phyloP scores from a whole-genome alignment of 37 sponge, comb jelly and placozoan species.

The Mnemiopsis leidyi region DNA sequence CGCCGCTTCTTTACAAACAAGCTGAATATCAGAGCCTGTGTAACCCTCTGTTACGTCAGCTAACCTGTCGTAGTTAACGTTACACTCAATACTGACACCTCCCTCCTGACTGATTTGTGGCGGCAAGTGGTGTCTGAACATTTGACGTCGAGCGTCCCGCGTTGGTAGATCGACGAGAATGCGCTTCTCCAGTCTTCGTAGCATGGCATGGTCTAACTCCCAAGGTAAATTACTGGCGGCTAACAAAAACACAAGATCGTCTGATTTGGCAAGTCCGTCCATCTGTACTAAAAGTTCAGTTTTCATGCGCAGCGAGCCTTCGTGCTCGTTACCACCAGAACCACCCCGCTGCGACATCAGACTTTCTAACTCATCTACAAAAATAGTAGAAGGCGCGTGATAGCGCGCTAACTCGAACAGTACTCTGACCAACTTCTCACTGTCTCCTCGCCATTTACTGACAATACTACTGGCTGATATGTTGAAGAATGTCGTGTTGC shows the following conservation, averaged over 20 bases:
- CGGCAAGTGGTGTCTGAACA: conserved; percentile 89
- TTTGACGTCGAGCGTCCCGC: conserved; percentile 77
- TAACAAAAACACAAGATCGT: conserved; percentile 89
- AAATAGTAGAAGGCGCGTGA: conserved; percentile 98
- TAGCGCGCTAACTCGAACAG: conserved; percentile 95
- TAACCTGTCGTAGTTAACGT: conserved; percentile 81
- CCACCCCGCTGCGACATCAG: conserved; percentile 90
- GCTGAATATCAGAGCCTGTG: conserved; percentile 94
- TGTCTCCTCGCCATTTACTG: conserved; percentile 99
- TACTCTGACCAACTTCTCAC: conserved; percentile 94
- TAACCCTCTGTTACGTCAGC: conserved; percentile 94
- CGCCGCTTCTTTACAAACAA: conserved; percentile 98
- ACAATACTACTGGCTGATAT: conserved; percentile 97
- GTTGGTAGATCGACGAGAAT: conserved; percentile 94
- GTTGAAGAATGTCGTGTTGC: conserved; percentile 98
- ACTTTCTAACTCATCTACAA: conserved; percentile 97
- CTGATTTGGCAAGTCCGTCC: conserved; percentile 94
- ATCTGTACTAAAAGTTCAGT: conserved; percentile 97
- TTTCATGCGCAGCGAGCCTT: conserved; percentile 94
- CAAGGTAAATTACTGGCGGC: conserved; percentile 98
- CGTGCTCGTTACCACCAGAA: conserved; percentile 86
- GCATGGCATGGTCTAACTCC: conserved; percentile 98
- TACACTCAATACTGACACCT: conserved; percentile 48
- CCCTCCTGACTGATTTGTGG: conserved; percentile 69
- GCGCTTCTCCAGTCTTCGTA: conserved; percentile 94